Evolutionary conservation across 2,888 invertebrate species (phyloP), one percentile per base, ranked within the genome.

Genomic region (Gymnoscelis rufifasciata): DNA sequence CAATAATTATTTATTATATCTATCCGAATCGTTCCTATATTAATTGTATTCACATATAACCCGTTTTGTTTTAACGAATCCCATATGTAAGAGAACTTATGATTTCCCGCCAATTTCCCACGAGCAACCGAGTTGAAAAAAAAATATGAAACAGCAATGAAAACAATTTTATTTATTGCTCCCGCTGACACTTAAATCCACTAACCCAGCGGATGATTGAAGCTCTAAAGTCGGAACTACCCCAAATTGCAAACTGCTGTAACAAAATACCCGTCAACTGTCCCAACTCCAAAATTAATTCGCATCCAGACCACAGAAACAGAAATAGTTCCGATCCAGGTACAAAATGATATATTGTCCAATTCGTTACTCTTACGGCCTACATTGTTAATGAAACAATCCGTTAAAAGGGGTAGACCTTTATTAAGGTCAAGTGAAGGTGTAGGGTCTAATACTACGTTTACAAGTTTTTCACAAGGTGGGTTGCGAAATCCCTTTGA

Each of bases 371-470:
- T 43, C 41, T 8, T 12, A 19, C 46, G 28, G 14, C 40, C 28
- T 57, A 57, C 55, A 57, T 57, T 52, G 53, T 56, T 56, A 57
- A 57, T 56, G 53, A 56, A 52, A 56, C 51, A 54, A 57, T 54
- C 55, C 52, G 48, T 48, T 55, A 43, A 57, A 54, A 56, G 57
- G 57, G 53, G 48, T 41, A 26, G 31, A 33, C 31, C 38, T 47
- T 45, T 43, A 37, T 24, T 27, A 48, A 54, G 55, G 53, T 55
- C 50, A 47, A 52, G 47, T 47, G 37, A 27, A 12, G 35, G 43
- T 42, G 38, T 38, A 38, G 23, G 35, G 29, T 38, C 45, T 55
- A 46, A 47, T 51, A 51, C 35, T 31, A 36, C 11, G 30, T 39
- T 43, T 36, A 39, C 35, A 38, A 19, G 38, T 35, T 23, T 41